Evolutionary conservation across 2,888 invertebrate species (phyloP).

Genomic region (Drymonia ruficornis): DNA sequence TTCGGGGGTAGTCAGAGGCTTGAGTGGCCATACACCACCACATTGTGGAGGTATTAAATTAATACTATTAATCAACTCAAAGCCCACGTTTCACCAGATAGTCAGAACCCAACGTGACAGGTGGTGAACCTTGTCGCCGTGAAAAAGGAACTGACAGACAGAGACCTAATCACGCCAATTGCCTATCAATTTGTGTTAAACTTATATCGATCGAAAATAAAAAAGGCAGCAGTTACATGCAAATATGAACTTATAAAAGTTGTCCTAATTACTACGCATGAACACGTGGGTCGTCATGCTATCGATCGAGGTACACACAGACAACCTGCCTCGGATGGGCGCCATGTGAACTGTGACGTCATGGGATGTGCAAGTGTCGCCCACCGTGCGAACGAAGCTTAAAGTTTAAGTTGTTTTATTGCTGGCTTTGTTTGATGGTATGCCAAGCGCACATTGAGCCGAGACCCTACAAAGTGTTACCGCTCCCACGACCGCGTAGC

Average conservation of each 20-base stretch:
- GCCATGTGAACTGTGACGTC: conserved; percentile 12
- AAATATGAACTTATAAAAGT: neutral
- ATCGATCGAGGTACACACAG: conserved; percentile 13
- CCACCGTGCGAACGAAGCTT: neutral
- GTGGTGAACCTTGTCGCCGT: too few species aligned
- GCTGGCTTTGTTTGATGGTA: too few species aligned
- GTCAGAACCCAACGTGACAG: too few species aligned
- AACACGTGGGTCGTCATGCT: conserved; percentile 9
- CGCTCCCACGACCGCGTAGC: too few species aligned
- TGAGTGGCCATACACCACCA: too few species aligned
- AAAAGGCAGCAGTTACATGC: neutral
- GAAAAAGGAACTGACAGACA: neutral
- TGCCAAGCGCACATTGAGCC: too few species aligned
- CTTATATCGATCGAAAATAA: neutral
- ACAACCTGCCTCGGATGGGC: conserved; percentile 12
- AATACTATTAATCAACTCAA: too few species aligned
- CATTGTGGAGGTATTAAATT: too few species aligned
- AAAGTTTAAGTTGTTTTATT: neutral
- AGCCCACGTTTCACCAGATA: too few species aligned
- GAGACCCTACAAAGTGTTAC: too few species aligned
- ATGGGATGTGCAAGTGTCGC: conserved; percentile 13
- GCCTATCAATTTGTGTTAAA: neutral
- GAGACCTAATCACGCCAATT: neutral
- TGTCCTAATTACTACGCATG: neutral
- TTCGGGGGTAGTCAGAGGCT: too few species aligned